A percentile compares a stretch with the other conserved stretches of the same genome.
These are phyloP conservation scores for Neomorphus geoffroyi DNA, from an alignment of 2,797 vertebrate species.

Conservation along the genomic window DNA sequence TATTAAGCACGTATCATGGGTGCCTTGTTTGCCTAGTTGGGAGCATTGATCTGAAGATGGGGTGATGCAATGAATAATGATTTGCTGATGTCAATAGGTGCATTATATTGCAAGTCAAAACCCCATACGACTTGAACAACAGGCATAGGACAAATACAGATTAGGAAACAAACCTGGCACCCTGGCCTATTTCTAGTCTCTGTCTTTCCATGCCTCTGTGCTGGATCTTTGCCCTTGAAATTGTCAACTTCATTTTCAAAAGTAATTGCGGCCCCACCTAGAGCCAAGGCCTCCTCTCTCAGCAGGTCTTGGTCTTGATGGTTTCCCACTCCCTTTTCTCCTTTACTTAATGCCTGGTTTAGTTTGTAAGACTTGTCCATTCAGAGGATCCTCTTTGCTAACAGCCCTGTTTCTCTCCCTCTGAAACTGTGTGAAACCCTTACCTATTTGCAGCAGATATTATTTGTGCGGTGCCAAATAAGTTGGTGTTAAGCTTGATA, in stretches of 20 bases:
- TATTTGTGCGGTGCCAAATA: background rate
- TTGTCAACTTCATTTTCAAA: background rate
- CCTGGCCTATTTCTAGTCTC: background rate
- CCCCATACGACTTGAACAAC: background rate
- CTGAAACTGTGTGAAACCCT: background rate
- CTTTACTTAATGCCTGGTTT: background rate
- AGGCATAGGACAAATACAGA: background rate
- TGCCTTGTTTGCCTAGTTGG: constrained; percentile 2
- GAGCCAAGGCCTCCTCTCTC: background rate
- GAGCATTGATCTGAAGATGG: background rate
- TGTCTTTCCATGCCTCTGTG: background rate
- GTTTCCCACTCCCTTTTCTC: background rate
- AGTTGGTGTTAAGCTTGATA: background rate
- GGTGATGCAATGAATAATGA: constrained; percentile 30
- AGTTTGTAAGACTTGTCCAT: background rate
- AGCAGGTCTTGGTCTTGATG: background rate
- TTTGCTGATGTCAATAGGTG: constrained; percentile 28
- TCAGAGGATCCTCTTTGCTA: background rate
- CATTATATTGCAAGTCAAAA: constrained; percentile 18
- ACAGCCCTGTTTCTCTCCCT: background rate
- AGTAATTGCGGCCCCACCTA: background rate
- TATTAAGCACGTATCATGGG: background rate
- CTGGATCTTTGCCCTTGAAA: background rate
- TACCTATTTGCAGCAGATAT: background rate
- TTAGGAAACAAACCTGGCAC: background rate